A percentile compares a stretch with the other conserved stretches of the same genome.
Conservation (phyloP, 2,888 invertebrate species). For the Coleophora flavipennella region DNA sequence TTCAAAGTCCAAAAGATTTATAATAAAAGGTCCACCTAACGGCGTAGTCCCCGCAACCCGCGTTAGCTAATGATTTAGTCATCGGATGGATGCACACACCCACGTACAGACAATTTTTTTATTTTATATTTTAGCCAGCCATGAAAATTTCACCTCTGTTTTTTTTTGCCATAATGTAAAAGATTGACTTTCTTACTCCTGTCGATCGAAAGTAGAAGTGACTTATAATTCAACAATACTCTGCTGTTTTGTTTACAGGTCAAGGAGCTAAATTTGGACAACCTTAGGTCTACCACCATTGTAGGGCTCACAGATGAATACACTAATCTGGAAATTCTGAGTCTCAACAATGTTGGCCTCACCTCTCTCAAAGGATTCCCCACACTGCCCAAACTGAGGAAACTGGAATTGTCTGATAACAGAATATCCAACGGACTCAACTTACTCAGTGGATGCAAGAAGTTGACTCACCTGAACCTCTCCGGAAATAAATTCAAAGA, state of each 20-base stretch:
- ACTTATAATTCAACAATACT: too few species aligned
- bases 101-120: too few species aligned
- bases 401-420: conserved; percentile 96
- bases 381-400: conserved; percentile 90
- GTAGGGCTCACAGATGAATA: conserved; percentile 96
- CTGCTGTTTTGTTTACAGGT: conserved; percentile 74
- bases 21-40: too few species aligned
- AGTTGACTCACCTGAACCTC: conserved; percentile 91
- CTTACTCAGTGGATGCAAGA: conserved; percentile 89
- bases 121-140: too few species aligned
- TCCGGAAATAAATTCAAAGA: conserved; percentile 98
- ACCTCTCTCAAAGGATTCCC: conserved; percentile 97
- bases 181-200: too few species aligned
- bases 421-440: conserved; percentile 94
- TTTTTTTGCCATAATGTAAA: too few species aligned
- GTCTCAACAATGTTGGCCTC: conserved; percentile 96
- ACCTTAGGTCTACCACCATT: conserved; percentile 94
- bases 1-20: too few species aligned
- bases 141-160: too few species aligned
- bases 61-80: too few species aligned
- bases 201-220: too few species aligned
- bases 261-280: conserved; percentile 95
- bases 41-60: too few species aligned
- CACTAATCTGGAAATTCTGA: conserved; percentile 89
- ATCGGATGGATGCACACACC: too few species aligned